Base-by-base conservation (phyloP, 2,888 invertebrate genomes). In the Acronicta psi region DNA sequence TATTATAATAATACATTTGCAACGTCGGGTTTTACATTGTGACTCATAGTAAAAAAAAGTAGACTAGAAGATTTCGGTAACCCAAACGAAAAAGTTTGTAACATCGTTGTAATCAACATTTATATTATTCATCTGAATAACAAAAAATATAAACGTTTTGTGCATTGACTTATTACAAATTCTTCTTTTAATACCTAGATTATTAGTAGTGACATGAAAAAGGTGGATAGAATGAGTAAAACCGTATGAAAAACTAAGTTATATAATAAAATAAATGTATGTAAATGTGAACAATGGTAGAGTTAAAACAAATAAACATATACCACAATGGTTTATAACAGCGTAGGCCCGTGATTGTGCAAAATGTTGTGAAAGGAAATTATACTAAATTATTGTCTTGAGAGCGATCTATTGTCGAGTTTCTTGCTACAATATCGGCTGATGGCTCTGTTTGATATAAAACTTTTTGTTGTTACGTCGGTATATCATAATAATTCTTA, bases 301-400 rank as follows among this genome's bases (percentile, higher is more conserved):
- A 62, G 72, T 75, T 76, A 77, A 77, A 79, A 79, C 71, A 81
- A 81, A 81, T 77, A 81, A 82, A 82, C 80, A 74, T 69, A 71
- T 73, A 67, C 64, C 64, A 75, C 77, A 79, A 73, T 74, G 69
- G 63, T 55, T 68, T 76, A 62, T 64, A 75, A 67, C 65, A 62
- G 64, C 70, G 64, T 65, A 51, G 68, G 47, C 9, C 55, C 45
- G 59, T 84, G 82, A 85, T 86, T 85, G 82, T 75, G 84, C 82
- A 82, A 82, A 82, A 81, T 79, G 81, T 77, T 81, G 84, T 84
- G 86, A 87, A 89, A 87, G 88, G 85, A 89, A 90, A 88, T 89
- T 85, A 86, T 82, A 83, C 78, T 80, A 82, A 88, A 89, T 89
- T 88, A 88, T 85, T 86, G 83, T 86, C 82, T 86, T 81, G 80